Base-by-base conservation (phyloP, 1,140 invertebrate species). In the Drosophila miranda region DNA sequence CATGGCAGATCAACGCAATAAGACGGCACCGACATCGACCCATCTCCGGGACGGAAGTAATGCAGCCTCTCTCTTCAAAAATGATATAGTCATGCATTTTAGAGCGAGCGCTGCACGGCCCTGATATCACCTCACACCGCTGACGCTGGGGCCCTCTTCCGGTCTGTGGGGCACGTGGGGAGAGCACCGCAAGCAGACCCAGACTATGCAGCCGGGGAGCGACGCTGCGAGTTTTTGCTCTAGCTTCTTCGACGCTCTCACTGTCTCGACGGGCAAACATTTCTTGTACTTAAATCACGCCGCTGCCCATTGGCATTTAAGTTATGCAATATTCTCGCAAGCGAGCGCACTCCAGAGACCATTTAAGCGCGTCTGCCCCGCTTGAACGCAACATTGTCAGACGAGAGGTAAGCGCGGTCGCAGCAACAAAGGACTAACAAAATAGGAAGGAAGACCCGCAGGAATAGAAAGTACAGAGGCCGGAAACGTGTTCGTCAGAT, bases 281-380 rank as follows among this genome's bases (percentile, higher is more conserved):
- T 66, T 55, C 21, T 67, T 46, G 51, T 59, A 63, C 70, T 78
- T 72, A 87, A 71, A 75, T 72, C 63, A 78, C 74, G 72, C 63
- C 61, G 48, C 60, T 53, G 14, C 41, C 34, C 59, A 72, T 59
- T 64, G 79, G 78, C 51, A 75, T 69, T 72, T 72, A 52, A 69
- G 74, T 89, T 69, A 77, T 78, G 78, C 84, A 78, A 80, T 66
- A 78, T 61, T 80, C 70, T 71, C 83, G 66, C 52, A 70, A 53
- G 50, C 75, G 55, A 54, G 23, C 41, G 30, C 51, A 30, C 48
- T 38, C 60, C 80, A 63, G 49, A 60, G 74, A 64, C 60, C 70
- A 78, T 89, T 90, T 78, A 77, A 86, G 49, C 71, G 68, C 49
- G 54, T 54, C 44, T 73, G 61, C 19, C 61, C 60, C 66, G 58